Base-by-base conservation (phyloP, 2,888 invertebrate species). In the Catocala nupta region DNA sequence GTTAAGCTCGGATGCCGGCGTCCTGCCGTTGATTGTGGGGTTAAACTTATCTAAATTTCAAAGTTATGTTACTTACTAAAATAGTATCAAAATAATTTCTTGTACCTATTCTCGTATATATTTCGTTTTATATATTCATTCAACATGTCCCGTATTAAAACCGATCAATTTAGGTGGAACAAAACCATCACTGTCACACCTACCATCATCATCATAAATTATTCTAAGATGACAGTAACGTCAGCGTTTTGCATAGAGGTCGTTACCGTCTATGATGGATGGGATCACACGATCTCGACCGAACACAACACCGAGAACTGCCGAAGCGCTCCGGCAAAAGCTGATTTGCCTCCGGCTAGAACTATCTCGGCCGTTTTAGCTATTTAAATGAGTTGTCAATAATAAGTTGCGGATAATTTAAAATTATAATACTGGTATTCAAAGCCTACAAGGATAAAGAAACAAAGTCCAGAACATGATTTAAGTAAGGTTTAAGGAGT, bases 311-410 rank as follows among this genome's bases (percentile, higher is more conserved):
- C 78, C 86, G 85, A 83, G 73, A 77, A 77, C 72, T 68, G 59
- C 72, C 80, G 81, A 83, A 81, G 82, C 68, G 55, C 67, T 59
- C 60, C 73, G 73, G 68, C 78, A 78, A 84, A 74, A 77, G 76
- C 65, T 72, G 68, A 82, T 57, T 67, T 65, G 73, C 82, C 85
- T 79, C 70, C 73, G 82, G 86, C 82, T 69, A 50, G 71, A 68
- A 71, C 77, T 72, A 77, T 79, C 78, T 79, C 68, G 72, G 80
- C 81, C 81, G 82, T 83, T 85, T 84, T 75, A 85, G 80, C 83
- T 85, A 86, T 90, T 89, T 87, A 90, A 91, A 91, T 89, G 88
- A 90, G 86, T 87, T 87, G 89, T 89, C 90, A 86, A 87, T 87
- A 87, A 82, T 83, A 85, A 84, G 79, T 82, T 84, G 81, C 77